phyloP scores from a whole-genome alignment of 2,113 vertebrate genomes.

The Catharus bicknelli region DNA sequence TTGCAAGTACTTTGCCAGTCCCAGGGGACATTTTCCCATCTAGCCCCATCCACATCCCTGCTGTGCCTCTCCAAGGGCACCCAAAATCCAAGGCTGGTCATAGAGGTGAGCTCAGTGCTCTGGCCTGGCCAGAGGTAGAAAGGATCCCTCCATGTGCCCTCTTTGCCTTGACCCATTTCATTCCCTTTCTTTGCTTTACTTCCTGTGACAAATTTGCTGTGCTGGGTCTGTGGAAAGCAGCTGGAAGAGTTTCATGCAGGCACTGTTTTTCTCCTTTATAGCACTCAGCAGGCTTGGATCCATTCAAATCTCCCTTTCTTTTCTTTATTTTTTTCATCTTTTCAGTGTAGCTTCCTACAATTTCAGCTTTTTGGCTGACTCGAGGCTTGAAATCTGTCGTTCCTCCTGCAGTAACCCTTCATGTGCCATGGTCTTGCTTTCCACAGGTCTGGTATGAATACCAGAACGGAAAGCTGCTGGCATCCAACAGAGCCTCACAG shows the following conservation, averaged over 20 bases:
- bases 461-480: not conserved
- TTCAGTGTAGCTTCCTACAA: not conserved
- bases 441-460: not conserved
- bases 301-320: not conserved
- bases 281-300: not conserved
- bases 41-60: accelerated
- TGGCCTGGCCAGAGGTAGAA: accelerated
- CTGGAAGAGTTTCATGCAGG: not conserved
- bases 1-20: accelerated
- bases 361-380: constrained; percentile 21
- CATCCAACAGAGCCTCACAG: not conserved
- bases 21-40: not conserved
- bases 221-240: not conserved
- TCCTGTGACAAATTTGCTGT: not conserved
- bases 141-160: not conserved
- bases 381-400: not conserved
- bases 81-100: accelerated
- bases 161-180: not conserved
- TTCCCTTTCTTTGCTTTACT: not conserved
- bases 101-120: not conserved
- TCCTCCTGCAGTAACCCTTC: not conserved
- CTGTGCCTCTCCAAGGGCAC: not conserved
- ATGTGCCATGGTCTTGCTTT: not conserved
- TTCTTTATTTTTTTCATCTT: not conserved
- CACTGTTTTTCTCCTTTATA: not conserved